Conservation (phyloP, 2,797 vertebrate genomes). For the Pantherophis alleghaniensis region DNA sequence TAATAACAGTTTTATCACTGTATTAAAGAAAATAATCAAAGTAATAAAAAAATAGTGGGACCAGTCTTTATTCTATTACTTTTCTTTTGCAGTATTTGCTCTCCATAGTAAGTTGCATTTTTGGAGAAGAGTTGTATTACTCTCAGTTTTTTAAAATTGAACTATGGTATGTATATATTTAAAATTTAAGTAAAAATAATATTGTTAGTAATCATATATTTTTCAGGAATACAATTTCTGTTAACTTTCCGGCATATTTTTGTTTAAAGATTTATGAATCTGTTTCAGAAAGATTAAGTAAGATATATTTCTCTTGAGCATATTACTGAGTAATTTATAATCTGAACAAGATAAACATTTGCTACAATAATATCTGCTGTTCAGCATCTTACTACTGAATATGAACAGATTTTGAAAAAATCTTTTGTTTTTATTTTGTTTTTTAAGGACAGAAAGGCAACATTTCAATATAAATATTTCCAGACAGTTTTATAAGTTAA, state of each 20-base stretch:
- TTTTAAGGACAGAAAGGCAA: neutral
- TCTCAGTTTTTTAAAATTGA: too few species aligned
- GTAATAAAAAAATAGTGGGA: neutral
- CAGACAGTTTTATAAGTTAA: neutral
- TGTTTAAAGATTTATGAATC: neutral
- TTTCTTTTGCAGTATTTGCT: neutral
- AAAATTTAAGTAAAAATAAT: neutral
- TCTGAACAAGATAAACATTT: conserved; percentile 1
- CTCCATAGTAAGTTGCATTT: conserved; percentile 9
- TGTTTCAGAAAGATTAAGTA: neutral
- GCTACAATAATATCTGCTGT: neutral
- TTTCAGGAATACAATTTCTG: neutral
- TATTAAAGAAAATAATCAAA: neutral
- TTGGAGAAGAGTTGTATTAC: neutral
- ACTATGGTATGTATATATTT: neutral
- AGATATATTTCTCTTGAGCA: neutral
- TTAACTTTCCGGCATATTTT: neutral
- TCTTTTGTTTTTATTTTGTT: neutral
- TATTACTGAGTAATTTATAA: neutral
- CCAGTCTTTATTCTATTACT: too few species aligned
- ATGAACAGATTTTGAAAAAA: neutral
- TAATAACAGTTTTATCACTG: neutral
- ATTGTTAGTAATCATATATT: neutral
- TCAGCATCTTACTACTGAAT: neutral
- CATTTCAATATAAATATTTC: neutral